Conservation (phyloP, 2,113 vertebrate species). For the Tetrax tetrax region DNA sequence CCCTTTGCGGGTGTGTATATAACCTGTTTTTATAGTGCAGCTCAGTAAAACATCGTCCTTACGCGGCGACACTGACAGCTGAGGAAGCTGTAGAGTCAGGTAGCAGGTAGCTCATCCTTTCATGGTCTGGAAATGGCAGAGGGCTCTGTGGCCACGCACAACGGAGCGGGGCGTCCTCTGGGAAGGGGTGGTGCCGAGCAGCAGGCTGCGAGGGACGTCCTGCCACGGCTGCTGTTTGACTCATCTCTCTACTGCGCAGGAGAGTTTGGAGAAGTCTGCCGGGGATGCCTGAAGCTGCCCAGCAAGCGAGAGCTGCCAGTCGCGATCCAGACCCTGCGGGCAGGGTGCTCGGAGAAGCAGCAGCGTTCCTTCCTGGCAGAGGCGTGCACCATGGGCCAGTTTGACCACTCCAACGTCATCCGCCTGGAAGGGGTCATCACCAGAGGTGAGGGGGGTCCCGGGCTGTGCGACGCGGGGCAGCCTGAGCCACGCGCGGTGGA, state of each 20-base stretch:
- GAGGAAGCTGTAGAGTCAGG: background rate
- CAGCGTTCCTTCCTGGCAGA: constrained; percentile 86
- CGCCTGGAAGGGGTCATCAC: constrained; percentile 94
- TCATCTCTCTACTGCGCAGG: constrained; percentile 68
- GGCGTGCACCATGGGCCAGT: constrained; percentile 92
- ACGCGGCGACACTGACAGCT: too few species aligned
- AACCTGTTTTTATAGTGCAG: background rate
- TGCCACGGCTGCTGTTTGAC: accelerated
- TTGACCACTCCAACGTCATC: constrained; percentile 90
- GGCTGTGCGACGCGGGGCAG: accelerated
- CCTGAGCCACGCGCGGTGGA: accelerated
- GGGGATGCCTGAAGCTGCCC: constrained; percentile 89
- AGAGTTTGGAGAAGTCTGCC: constrained; percentile 89
- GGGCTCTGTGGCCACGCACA: background rate
- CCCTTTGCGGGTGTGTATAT: background rate
- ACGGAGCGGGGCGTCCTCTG: background rate
- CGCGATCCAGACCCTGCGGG: constrained; percentile 87
- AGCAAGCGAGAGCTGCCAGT: constrained; percentile 90
- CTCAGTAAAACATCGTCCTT: background rate
- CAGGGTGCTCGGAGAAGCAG: constrained; percentile 87
- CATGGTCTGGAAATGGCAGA: too few species aligned
- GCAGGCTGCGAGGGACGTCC: background rate
- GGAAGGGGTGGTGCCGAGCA: background rate
- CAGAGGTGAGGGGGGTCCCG: constrained; percentile 72
- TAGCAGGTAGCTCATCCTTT: background rate